phyloP scores from a whole-genome alignment of 2,113 vertebrate species.

The rat (Rattus norvegicus) region GRCr8 NC_086022.1:120229501-120230000 shows the following conservation, averaged over 20 bases:
- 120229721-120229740: not conserved
- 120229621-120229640: not conserved
- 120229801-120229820: not conserved
- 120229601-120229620: not conserved
- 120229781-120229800: not conserved
- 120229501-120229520: not conserved
- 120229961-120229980: not conserved
- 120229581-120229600: not conserved
- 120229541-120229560: not conserved
- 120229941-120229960: not conserved
- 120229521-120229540: not conserved
- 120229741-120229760: not conserved
- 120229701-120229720: not conserved
- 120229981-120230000: constrained; percentile 13
- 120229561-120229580: not conserved
- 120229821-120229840: not conserved
- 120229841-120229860: not conserved
- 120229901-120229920: not conserved
- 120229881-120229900: constrained; percentile 20
- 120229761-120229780: not conserved
- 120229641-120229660: not conserved
- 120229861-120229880: not conserved
- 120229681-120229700: not conserved
- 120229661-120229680: not conserved
- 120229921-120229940: not conserved